Percentiles rank a stretch among this genome's conserved stretches.
Conservation (phyloP, 2,797 vertebrate genomes). For the Propithecus deckenii region DNA sequence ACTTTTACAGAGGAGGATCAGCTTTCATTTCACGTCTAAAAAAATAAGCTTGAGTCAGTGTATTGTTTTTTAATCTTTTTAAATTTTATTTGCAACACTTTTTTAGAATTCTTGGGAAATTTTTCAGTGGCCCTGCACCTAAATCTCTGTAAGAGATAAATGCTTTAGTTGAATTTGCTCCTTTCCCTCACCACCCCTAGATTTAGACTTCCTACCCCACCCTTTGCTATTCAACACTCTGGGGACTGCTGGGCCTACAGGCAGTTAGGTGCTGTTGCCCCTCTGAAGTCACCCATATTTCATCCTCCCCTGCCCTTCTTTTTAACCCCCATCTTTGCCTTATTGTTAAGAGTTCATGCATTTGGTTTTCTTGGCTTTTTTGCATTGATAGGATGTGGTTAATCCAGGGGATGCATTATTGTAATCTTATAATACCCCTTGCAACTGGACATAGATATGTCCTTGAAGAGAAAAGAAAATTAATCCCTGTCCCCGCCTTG, state of each 20-base stretch:
- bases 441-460: neutral
- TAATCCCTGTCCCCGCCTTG: neutral
- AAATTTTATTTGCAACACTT: neutral
- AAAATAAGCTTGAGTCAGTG: neutral
- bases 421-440: neutral
- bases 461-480: neutral
- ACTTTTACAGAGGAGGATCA: neutral
- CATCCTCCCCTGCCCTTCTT: neutral
- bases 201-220: neutral
- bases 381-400: neutral
- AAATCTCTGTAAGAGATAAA: neutral
- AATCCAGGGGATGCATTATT: neutral
- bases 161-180: neutral
- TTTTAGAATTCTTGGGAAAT: neutral
- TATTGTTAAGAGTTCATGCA: neutral
- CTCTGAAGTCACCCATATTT: neutral
- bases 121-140: neutral
- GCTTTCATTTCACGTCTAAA: slow-evolving; percentile 42
- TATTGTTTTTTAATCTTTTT: slow-evolving; percentile 16
- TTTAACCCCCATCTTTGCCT: neutral
- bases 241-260: neutral
- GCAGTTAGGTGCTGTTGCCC: neutral
- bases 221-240: neutral
- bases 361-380: neutral
- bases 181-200: rapidly evolving